A percentile compares a stretch with the other conserved stretches of the same genome.
phyloP scores from a whole-genome alignment of 2,797 vertebrate species.

The Remorina albescens region DNA sequence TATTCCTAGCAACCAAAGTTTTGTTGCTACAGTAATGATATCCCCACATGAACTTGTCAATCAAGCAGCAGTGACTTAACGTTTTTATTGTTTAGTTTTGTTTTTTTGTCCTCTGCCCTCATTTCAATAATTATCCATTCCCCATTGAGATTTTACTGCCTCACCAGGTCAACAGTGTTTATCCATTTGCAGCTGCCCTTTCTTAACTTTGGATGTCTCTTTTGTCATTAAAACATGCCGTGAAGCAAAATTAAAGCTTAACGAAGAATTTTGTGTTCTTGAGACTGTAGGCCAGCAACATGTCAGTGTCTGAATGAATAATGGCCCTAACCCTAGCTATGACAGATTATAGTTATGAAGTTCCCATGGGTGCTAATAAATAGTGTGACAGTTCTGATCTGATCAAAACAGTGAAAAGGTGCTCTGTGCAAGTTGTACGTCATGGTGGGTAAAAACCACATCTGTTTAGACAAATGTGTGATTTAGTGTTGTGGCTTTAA shows the following conservation, averaged over 20 bases:
- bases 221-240: constrained; percentile 33
- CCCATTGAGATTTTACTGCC: constrained; percentile 24
- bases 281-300: not conserved
- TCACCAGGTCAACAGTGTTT: constrained; percentile 56
- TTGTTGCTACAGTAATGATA: constrained; percentile 85
- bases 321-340: constrained; percentile 10
- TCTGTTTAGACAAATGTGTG: constrained; percentile 79
- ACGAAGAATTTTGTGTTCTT: constrained; percentile 16
- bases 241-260: constrained; percentile 35
- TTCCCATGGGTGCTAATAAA: constrained; percentile 23
- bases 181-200: constrained; percentile 65
- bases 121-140: constrained; percentile 38
- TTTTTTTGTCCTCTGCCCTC: constrained; percentile 26
- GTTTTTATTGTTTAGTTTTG: constrained; percentile 53
- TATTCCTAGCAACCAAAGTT: constrained; percentile 91
- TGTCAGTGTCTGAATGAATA: constrained; percentile 23
- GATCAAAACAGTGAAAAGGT: constrained; percentile 51
- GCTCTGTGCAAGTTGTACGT: constrained; percentile 41
- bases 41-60: constrained; percentile 90
- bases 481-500: constrained; percentile 72
- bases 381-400: constrained; percentile 18
- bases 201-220: constrained; percentile 63
- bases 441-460: constrained; percentile 67
- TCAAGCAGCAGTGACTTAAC: constrained; percentile 75
- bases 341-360: constrained; percentile 1